Percentiles rank a stretch among this genome's conserved stretches.
Evolutionary conservation across 2,113 vertebrate species (phyloP).

Genomic region (Hyaena hyaena): DNA sequence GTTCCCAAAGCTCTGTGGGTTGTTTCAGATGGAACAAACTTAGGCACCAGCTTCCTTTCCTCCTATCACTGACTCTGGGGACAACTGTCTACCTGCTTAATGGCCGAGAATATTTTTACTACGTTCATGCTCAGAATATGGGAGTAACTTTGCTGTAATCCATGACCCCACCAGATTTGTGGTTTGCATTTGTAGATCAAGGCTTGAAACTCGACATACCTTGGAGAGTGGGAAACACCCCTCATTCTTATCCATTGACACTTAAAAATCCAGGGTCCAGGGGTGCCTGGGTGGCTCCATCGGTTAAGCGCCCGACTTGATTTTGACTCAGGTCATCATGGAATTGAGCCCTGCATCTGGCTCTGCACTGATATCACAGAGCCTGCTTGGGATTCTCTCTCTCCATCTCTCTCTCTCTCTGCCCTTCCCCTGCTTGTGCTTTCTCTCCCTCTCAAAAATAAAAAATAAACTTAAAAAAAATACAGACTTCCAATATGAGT

Average conservation of each 20-base stretch:
- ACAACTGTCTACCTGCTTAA: background rate
- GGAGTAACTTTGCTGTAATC: background rate
- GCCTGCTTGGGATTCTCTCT: no score
- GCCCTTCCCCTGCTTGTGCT: no score
- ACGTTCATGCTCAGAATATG: background rate
- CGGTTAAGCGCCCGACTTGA: no score
- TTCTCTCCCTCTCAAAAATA: no score
- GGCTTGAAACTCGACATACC: background rate
- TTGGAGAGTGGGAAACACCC: background rate
- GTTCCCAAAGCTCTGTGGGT: background rate
- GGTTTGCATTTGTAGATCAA: background rate
- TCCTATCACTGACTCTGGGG: background rate
- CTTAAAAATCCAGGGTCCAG: background rate
- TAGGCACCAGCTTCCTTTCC: background rate
- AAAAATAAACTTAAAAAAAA: background rate
- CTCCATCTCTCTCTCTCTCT: no score
- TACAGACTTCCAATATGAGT: background rate
- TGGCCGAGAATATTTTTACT: background rate
- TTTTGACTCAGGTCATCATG: no score
- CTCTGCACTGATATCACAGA: no score
- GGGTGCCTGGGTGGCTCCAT: no score
- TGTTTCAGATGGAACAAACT: background rate
- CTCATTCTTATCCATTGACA: background rate
- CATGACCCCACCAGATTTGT: background rate
- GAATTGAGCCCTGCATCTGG: no score